Base-by-base conservation (phyloP, 1,140 invertebrate genomes). In the Drosophila bipectinata region DNA sequence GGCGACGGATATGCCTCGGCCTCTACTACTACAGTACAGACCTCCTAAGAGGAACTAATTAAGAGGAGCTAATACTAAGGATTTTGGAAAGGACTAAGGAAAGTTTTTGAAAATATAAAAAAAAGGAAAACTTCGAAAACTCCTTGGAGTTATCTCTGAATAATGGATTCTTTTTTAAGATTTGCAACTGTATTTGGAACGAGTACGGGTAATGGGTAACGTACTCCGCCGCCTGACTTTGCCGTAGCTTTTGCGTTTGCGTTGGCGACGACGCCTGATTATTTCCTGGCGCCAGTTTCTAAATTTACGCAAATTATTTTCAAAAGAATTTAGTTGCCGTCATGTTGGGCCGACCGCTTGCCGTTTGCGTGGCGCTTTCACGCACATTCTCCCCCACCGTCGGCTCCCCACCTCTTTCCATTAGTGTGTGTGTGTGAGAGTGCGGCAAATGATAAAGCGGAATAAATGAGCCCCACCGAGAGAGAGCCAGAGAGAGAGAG, bases 201-300 rank as follows among this genome's bases (percentile, higher is more conserved):
- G 34, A 55, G 66, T 69, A 68, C 53, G 53, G 49, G 47, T 64
- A 72, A 78, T 67, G 63, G 63, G 63, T 63, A 63, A 66, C 63
- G 63, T 58, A 66, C 63, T 66, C 63, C 58, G 58, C 63, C 59
- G 63, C 21, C 59, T 55, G 51, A 66, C 62, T 66, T 49, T 51
- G 62, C 58, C 62, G 45, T 32, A 62, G 62, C 57, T 66, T 62
- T 63, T 32, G 61, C 61, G 41, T 64, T 77, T 77, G 62, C 79
- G 79, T 80, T 77, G 76, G 83, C 81, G 81, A 73, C 82, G 80
- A 82, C 91, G 93, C 84, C 77, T 82, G 74, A 78, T 83, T 91
- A 90, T 91, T 90, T 91, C 79, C 89, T 91, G 90, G 90, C 89
- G 90, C 83, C 83, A 87, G 78, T 75, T 82, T 85, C 83, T 88